Conservation (phyloP, 2,888 invertebrate genomes). For the Himalopsyche kuldschensis region DNA sequence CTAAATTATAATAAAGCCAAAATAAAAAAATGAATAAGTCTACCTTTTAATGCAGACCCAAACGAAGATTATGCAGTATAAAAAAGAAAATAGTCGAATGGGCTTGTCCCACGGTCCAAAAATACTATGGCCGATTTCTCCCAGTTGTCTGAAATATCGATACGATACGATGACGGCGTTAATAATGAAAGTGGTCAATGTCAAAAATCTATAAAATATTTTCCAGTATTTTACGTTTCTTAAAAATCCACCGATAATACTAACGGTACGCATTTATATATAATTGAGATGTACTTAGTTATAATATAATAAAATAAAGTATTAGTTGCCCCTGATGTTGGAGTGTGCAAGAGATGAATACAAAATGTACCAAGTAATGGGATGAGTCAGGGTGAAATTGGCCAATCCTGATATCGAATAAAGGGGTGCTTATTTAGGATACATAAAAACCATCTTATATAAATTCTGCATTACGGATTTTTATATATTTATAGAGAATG, state of each 20-base stretch:
- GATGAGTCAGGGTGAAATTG: background rate
- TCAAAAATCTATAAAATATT: too few relatives aligned
- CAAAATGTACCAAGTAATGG: background rate
- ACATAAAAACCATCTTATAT: background rate
- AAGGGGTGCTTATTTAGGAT: background rate
- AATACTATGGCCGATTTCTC: too few relatives aligned
- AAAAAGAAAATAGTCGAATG: too few relatives aligned
- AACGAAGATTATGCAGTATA: too few relatives aligned
- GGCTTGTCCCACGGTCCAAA: too few relatives aligned
- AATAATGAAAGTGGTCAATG: too few relatives aligned
- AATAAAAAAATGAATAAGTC: too few relatives aligned
- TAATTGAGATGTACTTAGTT: background rate
- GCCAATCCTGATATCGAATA: background rate
- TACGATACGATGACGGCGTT: too few relatives aligned
- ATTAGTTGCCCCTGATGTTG: background rate
- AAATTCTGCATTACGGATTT: background rate
- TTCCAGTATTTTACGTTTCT: too few relatives aligned
- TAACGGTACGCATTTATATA: background rate
- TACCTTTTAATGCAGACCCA: too few relatives aligned
- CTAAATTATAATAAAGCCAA: too few relatives aligned
- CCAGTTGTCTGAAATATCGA: too few relatives aligned
- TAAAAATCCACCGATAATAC: background rate
- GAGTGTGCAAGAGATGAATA: background rate
- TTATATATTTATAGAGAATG: background rate
- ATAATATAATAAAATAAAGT: background rate